These are phyloP conservation scores for Smittia sp. DNA, from an alignment of 2,888 invertebrate genomes.

Conservation along the genomic window DNA sequence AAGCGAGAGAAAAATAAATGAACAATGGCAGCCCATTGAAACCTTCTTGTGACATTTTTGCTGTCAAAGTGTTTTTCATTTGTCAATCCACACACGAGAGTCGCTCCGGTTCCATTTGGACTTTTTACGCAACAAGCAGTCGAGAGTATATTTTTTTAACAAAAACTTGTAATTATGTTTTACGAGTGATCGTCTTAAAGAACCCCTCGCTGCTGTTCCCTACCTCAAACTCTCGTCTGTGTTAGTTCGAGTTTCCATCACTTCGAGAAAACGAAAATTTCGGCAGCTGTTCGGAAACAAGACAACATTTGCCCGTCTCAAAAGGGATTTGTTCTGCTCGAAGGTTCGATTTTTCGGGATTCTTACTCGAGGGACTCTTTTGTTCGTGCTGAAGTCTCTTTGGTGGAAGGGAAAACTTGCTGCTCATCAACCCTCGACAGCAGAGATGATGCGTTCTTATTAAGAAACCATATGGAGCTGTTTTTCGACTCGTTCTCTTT, in stretches of 20 bases:
- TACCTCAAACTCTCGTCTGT: constrained; percentile 3
- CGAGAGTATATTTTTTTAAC: constrained; percentile 10
- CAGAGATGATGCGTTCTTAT: neutral
- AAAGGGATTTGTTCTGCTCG: constrained; percentile 33
- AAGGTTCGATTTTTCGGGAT: neutral
- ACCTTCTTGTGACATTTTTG: constrained; percentile 4
- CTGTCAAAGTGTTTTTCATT: neutral
- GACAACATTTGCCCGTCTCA: neutral
- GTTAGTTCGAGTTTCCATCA: neutral
- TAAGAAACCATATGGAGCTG: neutral
- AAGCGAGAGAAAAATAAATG: neutral
- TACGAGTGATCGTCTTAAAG: neutral
- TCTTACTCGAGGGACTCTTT: constrained; percentile 5
- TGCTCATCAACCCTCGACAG: too few species aligned
- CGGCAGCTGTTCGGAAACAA: constrained; percentile 28
- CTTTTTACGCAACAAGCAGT: too few species aligned
- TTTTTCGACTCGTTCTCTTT: neutral
- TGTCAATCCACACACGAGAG: neutral
- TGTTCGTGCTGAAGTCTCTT: neutral
- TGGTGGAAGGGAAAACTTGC: too few species aligned
- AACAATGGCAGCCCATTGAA: constrained; percentile 22
- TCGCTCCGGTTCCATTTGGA: too few species aligned
- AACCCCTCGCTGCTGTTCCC: constrained; percentile 23
- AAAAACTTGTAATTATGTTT: neutral
- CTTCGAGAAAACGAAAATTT: constrained; percentile 5